Evolutionary conservation across 1,140 invertebrate species (phyloP), one percentile per base, ranked within the genome.

Genomic region (Drosophila mojavensis): DNA sequence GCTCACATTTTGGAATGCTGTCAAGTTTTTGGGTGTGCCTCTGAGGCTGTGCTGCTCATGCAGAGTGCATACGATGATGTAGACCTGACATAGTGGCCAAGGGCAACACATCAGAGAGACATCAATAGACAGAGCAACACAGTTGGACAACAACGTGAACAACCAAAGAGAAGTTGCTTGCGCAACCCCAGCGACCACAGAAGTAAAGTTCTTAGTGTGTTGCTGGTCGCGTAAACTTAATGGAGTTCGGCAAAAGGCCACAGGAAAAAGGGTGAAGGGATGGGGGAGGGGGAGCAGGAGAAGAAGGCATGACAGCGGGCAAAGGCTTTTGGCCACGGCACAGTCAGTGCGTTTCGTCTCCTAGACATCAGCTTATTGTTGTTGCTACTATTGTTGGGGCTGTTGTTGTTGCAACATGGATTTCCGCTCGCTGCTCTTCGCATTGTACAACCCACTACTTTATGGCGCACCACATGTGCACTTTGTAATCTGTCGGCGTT

Each of bases 401-500:
- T 75, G 69, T 54, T 73, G 69, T 15, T 71, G 45, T 60, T 76
- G 78, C 61, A 77, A 81, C 84, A 89, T 78, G 80, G 84, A 84
- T 84, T 84, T 89, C 77, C 70, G 54, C 63, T 69, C 50, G 64
- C 67, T 68, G 63, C 71, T 20, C 64, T 41, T 41, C 59, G 54
- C 63, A 65, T 64, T 64, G 72, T 73, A 56, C 72, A 66, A 69
- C 62, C 81, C 78, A 84, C 78, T 78, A 75, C 81, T 89, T 80
- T 68, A 75, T 72, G 85, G 85, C 84, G 83, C 80, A 89, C 84
- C 84, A 68, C 84, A 89, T 89, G 84, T 89, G 84, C 84, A 89
- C 85, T 90, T 89, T 89, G 85, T 89, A 89, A 89, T 90, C 84
- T 89, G 84, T 75, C 84, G 81, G 84, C 85, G 83, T 88, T 88